A percentile compares a stretch with the other conserved stretches of the same genome.
Evolutionary conservation across 1,140 invertebrate genomes (phyloP).

Genomic region (Batillaria attramentaria): DNA sequence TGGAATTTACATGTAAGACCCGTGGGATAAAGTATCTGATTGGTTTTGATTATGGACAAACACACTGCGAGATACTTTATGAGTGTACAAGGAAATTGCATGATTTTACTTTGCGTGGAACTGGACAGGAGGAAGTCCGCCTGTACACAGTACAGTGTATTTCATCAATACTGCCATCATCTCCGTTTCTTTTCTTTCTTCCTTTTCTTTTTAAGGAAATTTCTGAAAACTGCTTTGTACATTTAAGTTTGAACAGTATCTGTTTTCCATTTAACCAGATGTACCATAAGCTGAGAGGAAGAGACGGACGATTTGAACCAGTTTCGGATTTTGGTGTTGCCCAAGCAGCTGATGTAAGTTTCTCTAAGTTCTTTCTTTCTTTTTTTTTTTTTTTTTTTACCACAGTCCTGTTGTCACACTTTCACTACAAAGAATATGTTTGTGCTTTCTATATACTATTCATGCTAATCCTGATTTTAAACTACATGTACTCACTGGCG

Average conservation of each 20-base stretch:
- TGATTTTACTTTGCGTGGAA: too few relatives aligned
- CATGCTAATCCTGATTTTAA: too few relatives aligned
- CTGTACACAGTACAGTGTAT: too few relatives aligned
- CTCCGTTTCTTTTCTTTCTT: too few relatives aligned
- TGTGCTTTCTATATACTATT: background rate
- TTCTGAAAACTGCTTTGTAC: background rate
- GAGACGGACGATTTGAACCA: constrained; percentile 41
- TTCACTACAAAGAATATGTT: background rate
- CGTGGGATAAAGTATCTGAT: too few relatives aligned
- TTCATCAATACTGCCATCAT: too few relatives aligned
- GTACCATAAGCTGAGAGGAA: constrained; percentile 39
- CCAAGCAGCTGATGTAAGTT: constrained; percentile 58
- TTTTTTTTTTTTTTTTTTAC: constrained; percentile 3
- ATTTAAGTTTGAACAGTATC: background rate
- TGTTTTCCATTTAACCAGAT: constrained; percentile 39
- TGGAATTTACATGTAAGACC: too few relatives aligned
- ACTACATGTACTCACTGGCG: too few relatives aligned
- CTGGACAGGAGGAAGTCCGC: too few relatives aligned
- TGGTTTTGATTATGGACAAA: too few relatives aligned
- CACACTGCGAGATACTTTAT: too few relatives aligned
- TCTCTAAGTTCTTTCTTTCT: background rate
- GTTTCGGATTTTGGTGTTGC: constrained; percentile 53
- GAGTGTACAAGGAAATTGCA: too few relatives aligned
- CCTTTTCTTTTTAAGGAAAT: background rate
- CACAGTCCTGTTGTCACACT: background rate